Evolutionary conservation across 2,797 vertebrate genomes (phyloP), one percentile per base, ranked within the genome.

Genomic region (Crocidura indochinensis): DNA sequence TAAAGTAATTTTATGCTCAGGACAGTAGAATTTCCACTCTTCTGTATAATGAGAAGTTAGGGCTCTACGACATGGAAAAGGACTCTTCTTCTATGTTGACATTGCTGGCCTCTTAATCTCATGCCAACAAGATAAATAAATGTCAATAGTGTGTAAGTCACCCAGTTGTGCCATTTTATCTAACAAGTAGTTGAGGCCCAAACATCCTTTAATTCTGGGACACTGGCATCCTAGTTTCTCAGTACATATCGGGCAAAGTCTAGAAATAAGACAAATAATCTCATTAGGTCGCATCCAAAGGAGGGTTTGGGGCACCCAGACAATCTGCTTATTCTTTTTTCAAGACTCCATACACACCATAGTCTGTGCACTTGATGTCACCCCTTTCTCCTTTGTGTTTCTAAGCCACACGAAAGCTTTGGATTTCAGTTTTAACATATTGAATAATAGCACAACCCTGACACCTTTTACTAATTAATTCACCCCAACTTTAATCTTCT

Each of bases 391-490:
- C 24, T 73, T 62, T 76, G 14, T 87, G 67, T 79, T 87, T 89
- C 75, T 92, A 79, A 94, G 77, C 51, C 67, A n/a, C 38, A 64
- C 24, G 68, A 87, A 38, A 91, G 83, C 4, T 1, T n/a, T 74
- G 87, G 67, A 19, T 73, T 93, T 86, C 31, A 14, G 24, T 38
- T 56, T 29, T 75, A 78, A 87, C 72, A 71, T 82, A 73, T 0
- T 79, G 87, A 95, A 82, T 80, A 93, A 84, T 72, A 94, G 91
- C n/a, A n/a, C n/a, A n/a, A n/a, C n/a, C n/a, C n/a, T n/a, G n/a
- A 77, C 92, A 94, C 84, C 78, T 94, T 96, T 95, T 92, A 51
- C 89, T 95, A 93, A 95, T 94, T 91, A 92, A 94, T 94, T 94
- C 93, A 92, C 64, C 77, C 80, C 62, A 47, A 87, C 68, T 94